Evolutionary conservation across 1,140 invertebrate genomes (phyloP).

Genomic region (Cydia strobilella): DNA sequence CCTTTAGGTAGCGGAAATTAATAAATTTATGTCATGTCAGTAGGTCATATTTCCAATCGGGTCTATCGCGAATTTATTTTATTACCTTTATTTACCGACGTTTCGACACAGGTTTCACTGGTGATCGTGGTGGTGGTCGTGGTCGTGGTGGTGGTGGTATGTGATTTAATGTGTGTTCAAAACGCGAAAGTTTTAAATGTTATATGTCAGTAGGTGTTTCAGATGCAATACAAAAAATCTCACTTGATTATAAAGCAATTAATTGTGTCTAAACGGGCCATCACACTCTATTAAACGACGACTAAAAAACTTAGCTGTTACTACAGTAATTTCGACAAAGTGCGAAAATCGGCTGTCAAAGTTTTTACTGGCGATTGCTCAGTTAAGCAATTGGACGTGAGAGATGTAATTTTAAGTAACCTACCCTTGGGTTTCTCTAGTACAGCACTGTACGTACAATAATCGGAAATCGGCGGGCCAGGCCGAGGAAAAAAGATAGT

Average conservation of each 20-base stretch:
- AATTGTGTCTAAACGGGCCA: constrained; percentile 17
- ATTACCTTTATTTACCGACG: no score
- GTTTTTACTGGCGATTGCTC: constrained; percentile 28
- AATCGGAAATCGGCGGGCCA: neutral
- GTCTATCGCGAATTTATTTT: no score
- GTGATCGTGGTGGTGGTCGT: no score
- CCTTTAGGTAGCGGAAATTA: no score
- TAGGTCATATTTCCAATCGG: no score
- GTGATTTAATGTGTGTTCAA: no score
- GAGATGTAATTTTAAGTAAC: constrained; percentile 31
- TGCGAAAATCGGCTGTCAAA: constrained; percentile 12
- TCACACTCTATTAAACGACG: constrained; percentile 21
- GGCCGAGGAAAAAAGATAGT: constrained; percentile 15
- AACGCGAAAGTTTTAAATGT: no score
- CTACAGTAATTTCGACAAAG: constrained; percentile 24
- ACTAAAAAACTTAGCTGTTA: constrained; percentile 15
- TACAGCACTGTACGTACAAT: neutral
- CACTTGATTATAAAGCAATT: neutral
- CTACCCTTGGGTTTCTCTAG: constrained; percentile 11
- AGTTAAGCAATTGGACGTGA: constrained; percentile 30
- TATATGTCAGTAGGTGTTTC: no score
- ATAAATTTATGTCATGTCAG: no score
- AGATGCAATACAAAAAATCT: no score
- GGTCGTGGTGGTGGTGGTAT: no score
- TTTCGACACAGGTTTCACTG: no score